Base-by-base conservation (phyloP, 2,797 vertebrate genomes). In the Podarcis lilfordi region DNA sequence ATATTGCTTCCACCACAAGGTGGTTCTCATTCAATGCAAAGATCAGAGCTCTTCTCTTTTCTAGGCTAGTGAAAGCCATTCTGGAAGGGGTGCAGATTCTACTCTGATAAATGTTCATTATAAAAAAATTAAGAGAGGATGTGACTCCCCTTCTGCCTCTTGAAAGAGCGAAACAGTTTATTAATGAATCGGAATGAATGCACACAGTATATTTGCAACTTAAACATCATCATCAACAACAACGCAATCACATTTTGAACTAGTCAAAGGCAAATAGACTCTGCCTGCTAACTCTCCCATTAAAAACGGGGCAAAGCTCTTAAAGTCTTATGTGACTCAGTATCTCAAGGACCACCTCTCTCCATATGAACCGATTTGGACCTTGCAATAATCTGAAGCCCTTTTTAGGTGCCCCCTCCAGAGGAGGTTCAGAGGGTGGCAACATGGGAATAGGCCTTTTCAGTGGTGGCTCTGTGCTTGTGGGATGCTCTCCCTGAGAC, bases 71-170 rank as follows among this genome's bases (percentile, higher is more conserved):
- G 29, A 84, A 86, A 80, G 21, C 4, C 64, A 76, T 69, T 4
- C 37, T 1, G 43, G 0, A 11, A 71, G 15, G 29, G 29, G n/a
- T 15, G 69, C 1, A 32, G 1, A 5, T n/a, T n/a, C 11, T 72
- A 72, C n/a, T 72, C 69, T 32, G 13, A 29, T 29, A 29, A 29
- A 32, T 23, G 69, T 72, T 72, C n/a, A 17, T 2, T 32, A 32
- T 17, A 2, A 72, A 17, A 10, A 29, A 35, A 71, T 15, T 15
- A 71, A 32, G 17, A 32, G 17, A 35, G 15, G 71, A 15, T 72
- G 7, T 8, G 4, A 72, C 69, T 72, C 13, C n/a, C 32, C 15
- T 35, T 35, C 71, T 17, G 32, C 32, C 5, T 17, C n/a, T 35
- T 35, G 71, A 72, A 72, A 72, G n/a, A n/a, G 69, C n/a, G 17